Evolutionary conservation across 1,140 invertebrate genomes (phyloP), one percentile per base, ranked within the genome.

Genomic region (Pseudomyrmex concolor): DNA sequence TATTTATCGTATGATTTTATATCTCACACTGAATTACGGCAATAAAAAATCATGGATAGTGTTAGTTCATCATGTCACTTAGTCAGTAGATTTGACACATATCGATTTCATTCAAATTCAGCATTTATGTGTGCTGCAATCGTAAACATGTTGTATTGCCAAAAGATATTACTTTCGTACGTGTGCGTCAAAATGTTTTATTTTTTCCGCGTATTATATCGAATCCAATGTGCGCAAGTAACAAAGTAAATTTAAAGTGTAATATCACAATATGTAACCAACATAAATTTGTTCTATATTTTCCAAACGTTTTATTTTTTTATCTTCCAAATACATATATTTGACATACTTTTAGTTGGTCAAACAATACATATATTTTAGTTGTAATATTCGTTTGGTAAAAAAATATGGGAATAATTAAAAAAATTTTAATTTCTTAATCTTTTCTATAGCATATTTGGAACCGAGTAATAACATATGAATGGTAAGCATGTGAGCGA

Each of bases 21-120:
- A 48, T 43, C 22, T 64, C n/a, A 62, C 73, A 64, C 50, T 54
- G 48, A 82, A 45, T 64, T 55, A 62, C 48, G 10, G n/a, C 48
- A 54, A 82, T 82, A 82, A 82, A 74, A 82, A 74, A 82, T 82
- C 48, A 54, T 82, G 62, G 22, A 73, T 60, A 74, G 45, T 59
- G 34, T 34, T 34, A 34, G 34, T 34, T 74, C 17, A 48, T 82
- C 48, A 43, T 82, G 17, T 63, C 78, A 63, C 60, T 74, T 19
- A 17, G 48, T 63, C 59, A 10, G 74, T 54, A 74, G 10, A 12
- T 22, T 54, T 19, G 45, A 17, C n/a, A 60, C 59, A 63, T 82
- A 64, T 82, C 54, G 59, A 15, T 25, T 74, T 70, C 50, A 73
- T 63, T 34, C 4, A 81, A 81, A 81, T 62, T 72, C 45, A 82